Evolutionary conservation across 2,113 vertebrate species (phyloP).

Genomic region (Campylorhamphus procurvoides): DNA sequence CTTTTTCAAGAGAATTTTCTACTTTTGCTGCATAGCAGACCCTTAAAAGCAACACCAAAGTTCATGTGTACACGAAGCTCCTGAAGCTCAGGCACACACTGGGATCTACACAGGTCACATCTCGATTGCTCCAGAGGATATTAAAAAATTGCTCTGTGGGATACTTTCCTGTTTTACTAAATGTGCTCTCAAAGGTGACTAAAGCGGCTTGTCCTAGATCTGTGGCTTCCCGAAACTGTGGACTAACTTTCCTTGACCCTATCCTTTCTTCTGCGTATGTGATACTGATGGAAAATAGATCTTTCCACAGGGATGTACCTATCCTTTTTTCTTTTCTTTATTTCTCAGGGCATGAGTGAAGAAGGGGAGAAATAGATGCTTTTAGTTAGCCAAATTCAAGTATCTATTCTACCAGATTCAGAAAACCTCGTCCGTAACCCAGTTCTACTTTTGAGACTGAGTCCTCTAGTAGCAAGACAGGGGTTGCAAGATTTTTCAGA

Average conservation of each 20-base stretch:
- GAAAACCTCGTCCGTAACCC: neutral
- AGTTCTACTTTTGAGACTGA: neutral
- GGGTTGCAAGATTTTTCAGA: neutral
- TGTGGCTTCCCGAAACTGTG: neutral
- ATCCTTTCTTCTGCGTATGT: neutral
- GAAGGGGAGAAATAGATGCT: neutral
- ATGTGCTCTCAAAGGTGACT: neutral
- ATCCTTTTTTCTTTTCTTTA: neutral
- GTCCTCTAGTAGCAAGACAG: neutral
- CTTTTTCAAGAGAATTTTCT: neutral
- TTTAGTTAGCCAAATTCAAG: neutral
- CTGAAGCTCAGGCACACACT: neutral
- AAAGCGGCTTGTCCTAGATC: neutral
- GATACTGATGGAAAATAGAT: neutral
- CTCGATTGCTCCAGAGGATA: neutral
- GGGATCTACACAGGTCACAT: neutral
- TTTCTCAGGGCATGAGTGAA: neutral
- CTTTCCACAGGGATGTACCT: neutral
- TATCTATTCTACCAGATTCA: neutral
- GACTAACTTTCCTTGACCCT: neutral
- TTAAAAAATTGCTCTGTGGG: neutral
- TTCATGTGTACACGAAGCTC: accelerated
- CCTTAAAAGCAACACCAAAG: neutral
- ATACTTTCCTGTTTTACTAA: neutral
- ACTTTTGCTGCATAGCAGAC: neutral